Base-by-base conservation (phyloP, 1,140 invertebrate species). In the Hestina assimilis region DNA sequence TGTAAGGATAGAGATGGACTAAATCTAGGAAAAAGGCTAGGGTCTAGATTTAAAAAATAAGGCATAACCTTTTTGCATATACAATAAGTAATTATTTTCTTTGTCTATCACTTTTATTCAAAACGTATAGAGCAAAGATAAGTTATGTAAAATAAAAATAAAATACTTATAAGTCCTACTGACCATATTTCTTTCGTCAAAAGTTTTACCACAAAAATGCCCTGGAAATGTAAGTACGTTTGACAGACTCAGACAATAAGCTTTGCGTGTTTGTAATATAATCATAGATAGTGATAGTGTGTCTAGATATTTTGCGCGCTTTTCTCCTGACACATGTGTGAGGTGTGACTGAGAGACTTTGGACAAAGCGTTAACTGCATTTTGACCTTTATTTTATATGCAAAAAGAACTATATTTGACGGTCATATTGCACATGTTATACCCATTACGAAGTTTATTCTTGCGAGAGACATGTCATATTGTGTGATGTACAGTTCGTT, bases 251-350 rank as follows among this genome's bases (percentile, higher is more conserved):
- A 33, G 4, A 4, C 40, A 42, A n/a, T n/a, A n/a, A n/a, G n/a
- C n/a, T n/a, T n/a, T n/a, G n/a, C n/a, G n/a, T n/a, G n/a, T n/a
- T n/a, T n/a, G n/a, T n/a, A n/a, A n/a, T n/a, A n/a, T n/a, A n/a
- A n/a, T n/a, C n/a, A n/a, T n/a, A n/a, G n/a, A n/a, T n/a, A n/a
- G n/a, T n/a, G n/a, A n/a, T n/a, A n/a, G n/a, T 43, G n/a, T 24
- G 5, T 17, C 5, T 45, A n/a, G 21, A 28, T 28, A 45, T 9
- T 26, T 43, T 23, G 21, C 23, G 26, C 42, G 42, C 42, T 28
- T 45, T 28, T 45, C 42, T 45, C 26, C 4, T 45, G 42, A 28
- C 42, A 45, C 42, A 45, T 28, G 42, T 45, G 21, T 45, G 11
- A 43, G 19, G 41, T 26, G 17, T 17, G 33, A 35, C 12, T 1